Evolutionary conservation across 2,888 invertebrate species (phyloP), one percentile per base, ranked within the genome.

Genomic region (Eudasyphora cyanicolor): DNA sequence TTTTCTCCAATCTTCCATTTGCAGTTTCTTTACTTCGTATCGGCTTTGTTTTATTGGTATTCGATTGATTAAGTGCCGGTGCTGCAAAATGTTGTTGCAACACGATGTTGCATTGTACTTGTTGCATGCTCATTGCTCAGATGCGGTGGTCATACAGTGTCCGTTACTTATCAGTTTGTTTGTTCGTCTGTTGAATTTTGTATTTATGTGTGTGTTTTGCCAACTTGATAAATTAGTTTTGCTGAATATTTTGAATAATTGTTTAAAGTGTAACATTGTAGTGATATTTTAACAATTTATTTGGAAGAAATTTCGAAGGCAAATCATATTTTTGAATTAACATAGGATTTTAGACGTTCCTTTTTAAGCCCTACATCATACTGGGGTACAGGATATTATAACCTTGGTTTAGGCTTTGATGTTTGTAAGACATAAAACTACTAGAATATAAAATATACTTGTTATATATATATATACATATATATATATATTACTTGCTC

Each of bases 21-120:
- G 27, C 8, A 45, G n/a, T 42, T 0, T 27, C 19, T 49, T 3
- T 7, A 32, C 17, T n/a, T n/a, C n/a, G 14, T 35, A 64, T 24
- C 21, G 51, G 60, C n/a, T n/a, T 49, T 17, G 19, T 17, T n/a
- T 76, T 84, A 83, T 85, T 85, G 86, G 86, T 85, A 86, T 86
- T 84, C 86, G 84, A 86, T 86, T 86, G 85, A 85, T 86, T 86
- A 86, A 86, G 85, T 86, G 86, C 81, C 85, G 85, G 82, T 73
- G 77, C 54, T 73, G 77, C 54, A 82, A 85, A 82, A 85, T 85
- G 83, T 84, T 85, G 85, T 85, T 84, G 76, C 82, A 82, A 79
- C 70, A 79, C 74, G 74, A 81, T 82, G 54, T 73, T 14, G 38
- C 24, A 51, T 38, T 54, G 54, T 73, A 73, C 69, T 79, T 73